Percentiles rank a stretch among this genome's conserved stretches.
Conservation (phyloP, 2,113 vertebrate species). For the Centropus unirufus region DNA sequence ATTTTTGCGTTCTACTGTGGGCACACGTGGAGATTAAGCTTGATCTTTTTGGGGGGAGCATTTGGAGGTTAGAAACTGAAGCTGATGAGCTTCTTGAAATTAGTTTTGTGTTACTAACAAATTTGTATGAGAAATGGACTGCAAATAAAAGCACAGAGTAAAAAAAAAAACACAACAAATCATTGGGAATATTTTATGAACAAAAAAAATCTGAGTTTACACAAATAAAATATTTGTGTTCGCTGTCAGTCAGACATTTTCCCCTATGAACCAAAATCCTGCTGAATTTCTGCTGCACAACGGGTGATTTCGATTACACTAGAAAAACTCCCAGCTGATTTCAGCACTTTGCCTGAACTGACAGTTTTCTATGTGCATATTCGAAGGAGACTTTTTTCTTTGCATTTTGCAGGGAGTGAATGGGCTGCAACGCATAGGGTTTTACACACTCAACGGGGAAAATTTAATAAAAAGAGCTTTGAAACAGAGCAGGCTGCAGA, state of each 20-base stretch:
- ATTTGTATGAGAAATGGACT: fast-evolving
- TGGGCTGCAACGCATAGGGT: neutral
- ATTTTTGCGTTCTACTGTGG: neutral
- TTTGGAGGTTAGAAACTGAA: neutral
- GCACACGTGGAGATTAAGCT: neutral
- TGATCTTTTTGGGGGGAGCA: neutral
- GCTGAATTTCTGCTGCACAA: neutral
- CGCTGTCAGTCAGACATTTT: neutral
- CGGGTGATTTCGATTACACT: neutral
- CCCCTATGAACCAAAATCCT: neutral
- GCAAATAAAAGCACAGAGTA: neutral
- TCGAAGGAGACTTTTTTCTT: neutral
- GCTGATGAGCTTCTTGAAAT: fast-evolving
- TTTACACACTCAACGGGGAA: neutral
- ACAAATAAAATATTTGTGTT: neutral
- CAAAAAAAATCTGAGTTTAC: neutral
- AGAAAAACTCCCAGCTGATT: neutral
- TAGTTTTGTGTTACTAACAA: fast-evolving
- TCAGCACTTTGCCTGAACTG: fast-evolving
- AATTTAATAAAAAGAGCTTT: conserved; percentile 4
- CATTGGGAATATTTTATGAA: neutral
- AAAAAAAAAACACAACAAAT: neutral
- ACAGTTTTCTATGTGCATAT: fast-evolving
- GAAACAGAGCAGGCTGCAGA: neutral
- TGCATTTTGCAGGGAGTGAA: neutral